A percentile compares a stretch with the other conserved stretches of the same genome.
Evolutionary conservation across 2,113 vertebrate species (phyloP).

Genomic region (Charadrius vociferus): DNA sequence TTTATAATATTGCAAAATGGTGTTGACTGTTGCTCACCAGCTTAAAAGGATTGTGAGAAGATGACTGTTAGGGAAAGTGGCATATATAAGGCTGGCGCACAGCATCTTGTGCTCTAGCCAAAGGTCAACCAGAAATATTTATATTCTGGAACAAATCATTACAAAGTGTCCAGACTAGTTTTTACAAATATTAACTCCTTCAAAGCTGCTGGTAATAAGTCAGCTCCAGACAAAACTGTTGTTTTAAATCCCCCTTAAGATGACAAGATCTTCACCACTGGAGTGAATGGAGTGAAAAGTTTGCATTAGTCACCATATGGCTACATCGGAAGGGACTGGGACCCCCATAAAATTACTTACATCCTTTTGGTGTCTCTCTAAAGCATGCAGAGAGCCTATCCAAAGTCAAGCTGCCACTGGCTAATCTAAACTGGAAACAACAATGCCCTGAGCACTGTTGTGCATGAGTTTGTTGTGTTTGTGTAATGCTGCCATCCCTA

Average conservation of each 20-base stretch:
- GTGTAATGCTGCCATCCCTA: conserved; percentile 16
- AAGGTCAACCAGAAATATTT: not conserved
- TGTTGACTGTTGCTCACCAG: not conserved
- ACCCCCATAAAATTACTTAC: not conserved
- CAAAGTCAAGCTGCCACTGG: not conserved
- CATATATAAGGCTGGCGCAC: not conserved
- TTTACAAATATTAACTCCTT: conserved; percentile 13
- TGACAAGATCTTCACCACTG: not conserved
- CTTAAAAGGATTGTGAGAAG: not conserved
- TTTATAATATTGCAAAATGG: not conserved
- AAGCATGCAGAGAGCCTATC: not conserved
- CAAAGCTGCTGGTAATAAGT: not conserved
- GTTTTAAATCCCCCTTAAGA: not conserved
- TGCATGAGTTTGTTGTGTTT: conserved; percentile 16
- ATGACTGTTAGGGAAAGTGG: not conserved
- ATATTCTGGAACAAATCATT: not conserved
- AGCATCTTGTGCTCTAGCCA: not conserved
- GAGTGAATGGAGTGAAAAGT: not conserved
- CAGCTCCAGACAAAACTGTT: not conserved
- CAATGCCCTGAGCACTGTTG: not conserved
- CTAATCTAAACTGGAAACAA: conserved; percentile 34
- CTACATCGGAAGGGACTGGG: not conserved
- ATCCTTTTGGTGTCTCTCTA: conserved; percentile 3
- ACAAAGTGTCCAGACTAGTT: not conserved
- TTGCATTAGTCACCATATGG: conserved; percentile 14